phyloP scores from a whole-genome alignment of 1,140 invertebrate species.

The Drosophila ironensis region DNA sequence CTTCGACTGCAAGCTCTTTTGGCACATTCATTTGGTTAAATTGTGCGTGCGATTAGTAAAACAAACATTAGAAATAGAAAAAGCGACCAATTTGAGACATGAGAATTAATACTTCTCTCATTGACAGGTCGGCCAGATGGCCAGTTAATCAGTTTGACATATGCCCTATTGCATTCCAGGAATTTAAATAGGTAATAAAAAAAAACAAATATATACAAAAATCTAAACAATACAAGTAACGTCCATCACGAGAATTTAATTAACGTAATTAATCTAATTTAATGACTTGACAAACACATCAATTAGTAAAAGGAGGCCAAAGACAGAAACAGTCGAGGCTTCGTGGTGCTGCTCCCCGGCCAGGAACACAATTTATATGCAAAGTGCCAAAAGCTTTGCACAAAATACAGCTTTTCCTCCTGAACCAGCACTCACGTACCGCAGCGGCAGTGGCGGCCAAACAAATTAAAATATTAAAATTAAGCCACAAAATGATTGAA shows the following conservation, averaged over 20 bases:
- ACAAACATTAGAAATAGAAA: conserved; percentile 1
- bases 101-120: conserved; percentile 43
- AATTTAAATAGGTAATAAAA: conserved; percentile 7
- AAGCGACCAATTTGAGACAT: conserved; percentile 5
- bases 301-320: conserved; percentile 60
- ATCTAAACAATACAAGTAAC: conserved; percentile 20
- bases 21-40: background rate
- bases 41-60: background rate
- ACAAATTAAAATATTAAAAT: conserved; percentile 81
- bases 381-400: conserved; percentile 60
- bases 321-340: conserved; percentile 1
- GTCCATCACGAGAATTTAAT: conserved; percentile 61
- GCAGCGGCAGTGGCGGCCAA: conserved; percentile 39
- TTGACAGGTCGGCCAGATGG: conserved; percentile 24
- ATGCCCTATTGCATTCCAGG: conserved; percentile 5
- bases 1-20: conserved; percentile 12
- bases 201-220: conserved; percentile 9
- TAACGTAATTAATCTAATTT: conserved; percentile 81
- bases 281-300: conserved; percentile 81
- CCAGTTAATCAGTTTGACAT: conserved; percentile 61
- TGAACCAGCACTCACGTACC: conserved; percentile 23
- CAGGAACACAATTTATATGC: conserved; percentile 70
- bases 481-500: conserved; percentile 81
- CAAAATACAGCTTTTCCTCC: conserved; percentile 36
- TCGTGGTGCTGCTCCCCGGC: background rate